Evolutionary conservation across 2,797 vertebrate species (phyloP), one percentile per base, ranked within the genome.

Genomic region (Parauchenoglanis ngamensis): DNA sequence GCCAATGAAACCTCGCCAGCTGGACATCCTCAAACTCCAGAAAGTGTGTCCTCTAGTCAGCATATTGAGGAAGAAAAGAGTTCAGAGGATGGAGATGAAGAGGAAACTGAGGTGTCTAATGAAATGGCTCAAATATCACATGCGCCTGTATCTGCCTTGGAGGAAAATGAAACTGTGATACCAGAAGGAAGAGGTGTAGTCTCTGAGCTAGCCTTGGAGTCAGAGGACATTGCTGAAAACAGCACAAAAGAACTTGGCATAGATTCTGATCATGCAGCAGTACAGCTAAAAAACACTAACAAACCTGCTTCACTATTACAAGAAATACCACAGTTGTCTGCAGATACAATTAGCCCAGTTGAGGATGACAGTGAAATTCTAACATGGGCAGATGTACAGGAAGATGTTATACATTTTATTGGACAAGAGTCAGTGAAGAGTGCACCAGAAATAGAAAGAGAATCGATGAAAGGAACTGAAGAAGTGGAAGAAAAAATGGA

Each of bases 331-430:
- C 76, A 68, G 19, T 76, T 85, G 65, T 87, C 82, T 17, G 84
- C 84, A 23, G 84, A 67, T 72, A 46, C 87, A 54, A 87, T 83
- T 23, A 89, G 12, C 70, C 85, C 68, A 46, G 35, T n/a, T 49
- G 59, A 91, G 81, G 80, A 88, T 65, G 44, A 80, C 54, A 75
- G 75, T 87, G 85, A 89, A 70, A 85, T 77, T 63, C 49, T 87
- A 52, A 89, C 82, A 80, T 81, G n/a, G 80, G 57, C 15, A 72
- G 94, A 94, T 52, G 93, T 93, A 1, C 93, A 91, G 90, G 94
- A 96, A 15, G 94, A 92, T 82, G 94, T 94, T 2, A 93, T 94
- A 57, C 93, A 95, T 78, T 76, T 85, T 35, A 49, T 77, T 73
- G 85, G 84, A 83, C 68, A 81, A 56, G 87, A 90, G 57, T 70